Conservation (phyloP, 2,888 invertebrate genomes). For the Troilus luridus region DNA sequence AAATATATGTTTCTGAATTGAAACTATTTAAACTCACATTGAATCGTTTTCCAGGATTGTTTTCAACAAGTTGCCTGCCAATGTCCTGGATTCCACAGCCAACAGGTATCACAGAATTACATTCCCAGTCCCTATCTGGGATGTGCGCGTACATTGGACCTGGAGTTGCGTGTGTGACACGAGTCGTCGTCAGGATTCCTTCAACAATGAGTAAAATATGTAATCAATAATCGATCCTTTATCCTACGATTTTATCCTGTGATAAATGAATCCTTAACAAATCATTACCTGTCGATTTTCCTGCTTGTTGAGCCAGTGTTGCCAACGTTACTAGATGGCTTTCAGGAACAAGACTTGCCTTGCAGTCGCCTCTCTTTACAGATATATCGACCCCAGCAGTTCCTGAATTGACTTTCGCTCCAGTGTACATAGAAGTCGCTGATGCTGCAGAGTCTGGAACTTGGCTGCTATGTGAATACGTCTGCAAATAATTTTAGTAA, state of each 20-base stretch:
- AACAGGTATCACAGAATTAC: constrained; percentile 78
- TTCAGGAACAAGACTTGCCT: constrained; percentile 73
- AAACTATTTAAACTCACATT: constrained; percentile 71
- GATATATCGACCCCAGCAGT: constrained; percentile 83
- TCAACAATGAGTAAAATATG: background rate
- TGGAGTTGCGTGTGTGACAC: constrained; percentile 92
- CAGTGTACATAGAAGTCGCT: constrained; percentile 88
- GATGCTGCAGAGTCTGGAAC: constrained; percentile 92
- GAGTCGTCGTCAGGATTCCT: constrained; percentile 88
- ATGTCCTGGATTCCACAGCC: constrained; percentile 83
- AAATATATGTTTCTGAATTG: background rate
- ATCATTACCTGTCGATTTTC: constrained; percentile 79
- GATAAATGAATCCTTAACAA: background rate
- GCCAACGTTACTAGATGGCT: constrained; percentile 78
- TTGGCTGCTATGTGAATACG: constrained; percentile 88
- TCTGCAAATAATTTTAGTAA: constrained; percentile 73
- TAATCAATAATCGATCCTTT: background rate
- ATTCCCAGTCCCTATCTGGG: constrained; percentile 85
- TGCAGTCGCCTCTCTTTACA: constrained; percentile 77
- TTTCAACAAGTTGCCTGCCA: constrained; percentile 84
- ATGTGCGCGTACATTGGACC: constrained; percentile 84
- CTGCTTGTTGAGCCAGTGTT: constrained; percentile 80
- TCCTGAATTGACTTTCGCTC: constrained; percentile 86
- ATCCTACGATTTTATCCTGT: background rate
- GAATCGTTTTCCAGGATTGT: constrained; percentile 83